phyloP scores from a whole-genome alignment of 2,113 vertebrate genomes.

The Seriola quinqueradiata region DNA sequence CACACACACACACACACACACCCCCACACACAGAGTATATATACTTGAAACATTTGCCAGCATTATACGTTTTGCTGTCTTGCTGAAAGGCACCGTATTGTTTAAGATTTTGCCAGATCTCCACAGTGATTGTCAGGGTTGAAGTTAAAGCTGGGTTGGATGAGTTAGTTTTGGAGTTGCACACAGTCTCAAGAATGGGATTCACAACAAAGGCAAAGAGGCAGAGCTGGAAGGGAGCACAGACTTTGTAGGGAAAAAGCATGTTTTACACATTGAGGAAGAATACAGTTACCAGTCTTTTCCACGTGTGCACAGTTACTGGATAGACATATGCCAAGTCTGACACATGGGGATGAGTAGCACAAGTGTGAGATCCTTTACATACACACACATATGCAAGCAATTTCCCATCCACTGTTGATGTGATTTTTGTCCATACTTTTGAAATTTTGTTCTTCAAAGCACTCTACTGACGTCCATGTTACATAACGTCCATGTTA shows the following conservation, averaged over 20 bases:
- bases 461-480: background rate
- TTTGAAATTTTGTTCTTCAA: background rate
- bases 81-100: background rate
- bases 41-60: background rate
- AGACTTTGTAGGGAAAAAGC: background rate
- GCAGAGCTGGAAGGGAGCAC: slow-evolving; percentile 1
- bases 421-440: background rate
- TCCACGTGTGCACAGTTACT: slow-evolving; percentile 46
- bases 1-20: too few species aligned
- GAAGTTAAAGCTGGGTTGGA: background rate
- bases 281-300: background rate
- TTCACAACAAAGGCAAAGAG: background rate
- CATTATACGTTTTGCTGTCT: background rate
- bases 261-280: background rate
- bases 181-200: background rate
- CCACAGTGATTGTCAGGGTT: background rate
- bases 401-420: background rate
- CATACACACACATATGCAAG: slow-evolving; percentile 6
- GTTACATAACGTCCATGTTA: background rate
- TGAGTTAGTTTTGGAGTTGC: slow-evolving; percentile 1
- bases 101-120: background rate
- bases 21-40: too few species aligned
- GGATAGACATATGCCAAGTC: slow-evolving; percentile 48
- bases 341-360: slow-evolving; percentile 17
- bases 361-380: background rate